phyloP scores from a whole-genome alignment of 2,888 invertebrate species.

The Ormia ochracea region DNA sequence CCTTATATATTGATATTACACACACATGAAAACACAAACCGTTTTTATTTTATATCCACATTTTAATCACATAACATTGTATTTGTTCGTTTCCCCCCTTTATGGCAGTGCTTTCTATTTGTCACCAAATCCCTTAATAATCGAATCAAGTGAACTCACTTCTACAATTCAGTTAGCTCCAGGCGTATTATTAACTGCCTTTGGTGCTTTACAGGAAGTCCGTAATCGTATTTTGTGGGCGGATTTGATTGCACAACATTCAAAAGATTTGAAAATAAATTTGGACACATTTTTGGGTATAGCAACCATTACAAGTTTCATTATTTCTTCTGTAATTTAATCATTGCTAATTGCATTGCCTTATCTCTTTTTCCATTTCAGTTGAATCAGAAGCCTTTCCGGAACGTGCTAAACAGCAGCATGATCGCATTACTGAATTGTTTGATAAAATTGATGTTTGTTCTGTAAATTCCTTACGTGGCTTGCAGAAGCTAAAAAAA shows the following conservation, averaged over 20 bases:
- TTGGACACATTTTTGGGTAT: slow-evolving; percentile 72
- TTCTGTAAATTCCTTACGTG: slow-evolving; percentile 68
- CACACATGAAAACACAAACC: neutral
- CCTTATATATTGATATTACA: neutral
- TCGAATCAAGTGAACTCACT: slow-evolving; percentile 71
- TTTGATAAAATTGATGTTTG: slow-evolving; percentile 72
- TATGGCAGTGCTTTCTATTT: slow-evolving; percentile 69
- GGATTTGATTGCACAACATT: slow-evolving; percentile 71
- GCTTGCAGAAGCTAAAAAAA: slow-evolving; percentile 68
- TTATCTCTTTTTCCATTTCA: slow-evolving; percentile 63
- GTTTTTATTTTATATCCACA: slow-evolving; percentile 35
- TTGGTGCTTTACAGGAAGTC: slow-evolving; percentile 74
- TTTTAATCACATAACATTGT: neutral
- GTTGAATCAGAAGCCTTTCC: slow-evolving; percentile 71
- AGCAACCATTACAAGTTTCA: slow-evolving; percentile 29
- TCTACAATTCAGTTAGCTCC: slow-evolving; percentile 74
- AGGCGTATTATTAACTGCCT: slow-evolving; percentile 73
- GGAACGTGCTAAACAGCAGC: slow-evolving; percentile 68
- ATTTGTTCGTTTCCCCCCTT: slow-evolving; percentile 9
- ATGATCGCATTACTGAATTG: slow-evolving; percentile 71
- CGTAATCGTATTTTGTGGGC: slow-evolving; percentile 73
- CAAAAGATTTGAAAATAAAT: slow-evolving; percentile 73
- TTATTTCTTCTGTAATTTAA: slow-evolving; percentile 1
- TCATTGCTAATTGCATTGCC: slow-evolving; percentile 6
- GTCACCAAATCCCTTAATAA: slow-evolving; percentile 73